phyloP scores from a whole-genome alignment of 2,113 vertebrate genomes.

The Nicator chloris region DNA sequence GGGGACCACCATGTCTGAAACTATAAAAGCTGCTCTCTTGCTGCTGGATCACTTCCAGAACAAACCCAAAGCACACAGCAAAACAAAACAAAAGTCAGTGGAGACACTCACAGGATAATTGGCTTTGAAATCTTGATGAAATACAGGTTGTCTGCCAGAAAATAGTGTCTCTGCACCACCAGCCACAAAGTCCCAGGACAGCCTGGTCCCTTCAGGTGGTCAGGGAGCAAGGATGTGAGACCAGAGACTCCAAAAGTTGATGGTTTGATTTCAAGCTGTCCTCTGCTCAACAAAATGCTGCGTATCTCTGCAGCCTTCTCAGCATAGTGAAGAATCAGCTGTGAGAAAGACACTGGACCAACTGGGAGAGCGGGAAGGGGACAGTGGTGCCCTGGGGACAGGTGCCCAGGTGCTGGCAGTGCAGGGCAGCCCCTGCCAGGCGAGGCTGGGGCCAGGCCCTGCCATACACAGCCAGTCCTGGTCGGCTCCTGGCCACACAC shows the following conservation, averaged over 20 bases:
- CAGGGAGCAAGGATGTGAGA: background rate
- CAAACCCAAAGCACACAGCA: background rate
- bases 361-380: background rate
- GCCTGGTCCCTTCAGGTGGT: accelerated
- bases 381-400: background rate
- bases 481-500: background rate
- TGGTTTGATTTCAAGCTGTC: background rate
- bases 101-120: background rate
- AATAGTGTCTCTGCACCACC: background rate
- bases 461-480: accelerated
- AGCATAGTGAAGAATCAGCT: background rate
- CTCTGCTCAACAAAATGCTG: background rate
- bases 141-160: background rate
- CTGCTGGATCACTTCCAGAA: background rate
- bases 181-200: background rate
- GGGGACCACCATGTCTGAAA: background rate
- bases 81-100: background rate
- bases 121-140: background rate
- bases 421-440: background rate
- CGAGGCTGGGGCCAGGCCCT: background rate
- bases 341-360: background rate
- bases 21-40: background rate
- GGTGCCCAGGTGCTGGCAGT: background rate
- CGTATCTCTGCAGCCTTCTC: background rate
- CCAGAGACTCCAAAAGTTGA: background rate